Evolutionary conservation across 1,140 invertebrate genomes (phyloP), one percentile per base, ranked within the genome.

Genomic region (Caerostris darwini): DNA sequence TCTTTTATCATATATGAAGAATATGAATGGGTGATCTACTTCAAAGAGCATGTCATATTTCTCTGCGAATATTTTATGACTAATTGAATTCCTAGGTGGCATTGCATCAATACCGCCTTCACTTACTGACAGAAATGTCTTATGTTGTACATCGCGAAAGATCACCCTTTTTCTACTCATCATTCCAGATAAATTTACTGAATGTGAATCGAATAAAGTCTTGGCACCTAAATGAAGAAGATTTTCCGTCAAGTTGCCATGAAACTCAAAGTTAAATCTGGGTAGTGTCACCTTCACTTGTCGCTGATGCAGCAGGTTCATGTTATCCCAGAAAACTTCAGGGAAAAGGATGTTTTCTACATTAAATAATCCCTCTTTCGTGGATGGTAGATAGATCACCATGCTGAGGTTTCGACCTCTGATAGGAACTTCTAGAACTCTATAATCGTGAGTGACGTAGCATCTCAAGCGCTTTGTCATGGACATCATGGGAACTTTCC

Each of bases 21-120:
- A 89, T 14, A 69, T 3, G 54, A 89, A 89, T 10, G 87, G 87
- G 8, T 56, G 87, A 57, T 71, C 64, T 54, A 50, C 87, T n/a
- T 14, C 6, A 19, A 89, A 89, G 8, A 5, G 10, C 1, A 56
- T 7, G 7, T 53, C 10, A 2, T 89, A 34, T 54, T 5, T 5
- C 6, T n/a, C 12, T 3, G 34, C 5, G 4, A 56, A n/a, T 34
- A n/a, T 17, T 6, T 57, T 89, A 5, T 56, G 17, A 3, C 34
- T 54, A 54, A 69, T 12, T 6, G 17, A 56, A 8, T 61, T 6
- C 3, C 50, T 71, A 0, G 12, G 3, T 6, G 8, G 10, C 7
- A 53, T 8, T 12, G 64, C 64, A 8, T 89, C 87, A n/a, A 71
- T 17, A 7, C 87, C 87, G n/a, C 14, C 14, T 71, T 89, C 87